Conservation (phyloP, 2,113 vertebrate species). For the Pleuronectes platessa region DNA sequence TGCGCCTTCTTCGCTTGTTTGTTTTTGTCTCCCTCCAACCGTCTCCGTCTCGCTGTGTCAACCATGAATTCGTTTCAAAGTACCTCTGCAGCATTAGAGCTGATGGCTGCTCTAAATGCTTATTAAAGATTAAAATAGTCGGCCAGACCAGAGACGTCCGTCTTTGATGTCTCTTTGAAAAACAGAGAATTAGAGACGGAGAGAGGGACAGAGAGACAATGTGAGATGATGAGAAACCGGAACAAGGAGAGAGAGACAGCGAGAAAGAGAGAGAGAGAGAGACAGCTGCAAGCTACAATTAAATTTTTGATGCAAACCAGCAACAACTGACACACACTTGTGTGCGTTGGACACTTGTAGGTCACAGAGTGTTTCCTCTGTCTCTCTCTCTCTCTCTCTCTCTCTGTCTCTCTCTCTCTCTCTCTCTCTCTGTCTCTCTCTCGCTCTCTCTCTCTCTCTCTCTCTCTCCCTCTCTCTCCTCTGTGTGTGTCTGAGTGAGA, state of each 20-base stretch:
- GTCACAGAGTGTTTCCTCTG: constrained; percentile 56
- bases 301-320: constrained; percentile 70
- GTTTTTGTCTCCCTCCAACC: constrained; percentile 36
- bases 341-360: constrained; percentile 77
- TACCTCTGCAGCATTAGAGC: constrained; percentile 62
- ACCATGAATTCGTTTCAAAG: constrained; percentile 59
- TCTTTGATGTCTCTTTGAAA: constrained; percentile 56
- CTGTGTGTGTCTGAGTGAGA: constrained; percentile 24
- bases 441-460: background rate
- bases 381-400: background rate
- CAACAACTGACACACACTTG: constrained; percentile 69
- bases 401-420: background rate
- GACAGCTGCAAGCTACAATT: constrained; percentile 66
- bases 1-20: constrained; percentile 44
- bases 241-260: constrained; percentile 10
- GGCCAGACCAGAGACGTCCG: constrained; percentile 41
- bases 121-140: constrained; percentile 73
- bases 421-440: background rate
- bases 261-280: constrained; percentile 1
- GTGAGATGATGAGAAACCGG: background rate
- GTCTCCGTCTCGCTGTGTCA: constrained; percentile 54
- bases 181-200: background rate
- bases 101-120: constrained; percentile 65
- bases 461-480: background rate
- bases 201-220: background rate